These are phyloP conservation scores for Cariama cristata DNA, from an alignment of 2,113 vertebrate genomes.

Conservation along the genomic window DNA sequence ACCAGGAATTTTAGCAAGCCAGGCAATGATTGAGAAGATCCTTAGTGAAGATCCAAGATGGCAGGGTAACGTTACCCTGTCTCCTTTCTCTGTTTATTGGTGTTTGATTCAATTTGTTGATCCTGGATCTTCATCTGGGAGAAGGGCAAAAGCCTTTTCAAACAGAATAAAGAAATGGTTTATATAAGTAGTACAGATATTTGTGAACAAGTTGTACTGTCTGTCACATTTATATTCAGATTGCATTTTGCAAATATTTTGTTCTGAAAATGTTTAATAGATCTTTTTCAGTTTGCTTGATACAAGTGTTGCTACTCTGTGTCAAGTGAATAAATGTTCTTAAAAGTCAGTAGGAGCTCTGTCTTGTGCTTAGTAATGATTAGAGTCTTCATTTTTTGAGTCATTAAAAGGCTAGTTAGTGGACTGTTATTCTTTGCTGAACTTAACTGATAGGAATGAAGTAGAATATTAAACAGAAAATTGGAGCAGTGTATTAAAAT, in stretches of 20 bases:
- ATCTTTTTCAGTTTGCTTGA: neutral
- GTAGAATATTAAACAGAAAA: neutral
- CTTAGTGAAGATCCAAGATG: conserved; percentile 91
- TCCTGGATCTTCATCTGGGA: neutral
- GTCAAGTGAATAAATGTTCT: neutral
- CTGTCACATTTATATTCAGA: neutral
- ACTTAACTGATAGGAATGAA: neutral
- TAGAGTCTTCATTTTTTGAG: neutral
- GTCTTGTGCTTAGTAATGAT: neutral
- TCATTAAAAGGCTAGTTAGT: neutral
- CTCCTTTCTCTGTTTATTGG: neutral
- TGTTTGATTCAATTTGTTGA: neutral
- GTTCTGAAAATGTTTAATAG: neutral
- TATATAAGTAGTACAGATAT: neutral
- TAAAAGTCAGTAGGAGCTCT: neutral
- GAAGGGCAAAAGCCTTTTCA: neutral
- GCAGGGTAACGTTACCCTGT: conserved; percentile 76
- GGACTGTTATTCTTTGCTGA: neutral
- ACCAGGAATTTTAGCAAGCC: conserved; percentile 89
- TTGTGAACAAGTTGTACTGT: neutral
- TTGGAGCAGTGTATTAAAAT: neutral
- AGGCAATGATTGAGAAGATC: conserved; percentile 93
- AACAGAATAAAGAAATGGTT: neutral
- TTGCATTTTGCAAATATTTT: neutral
- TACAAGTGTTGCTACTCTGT: neutral